Percentiles rank a stretch among this genome's conserved stretches.
Conservation (phyloP, 2,888 invertebrate genomes). For the Meloe dianella region DNA sequence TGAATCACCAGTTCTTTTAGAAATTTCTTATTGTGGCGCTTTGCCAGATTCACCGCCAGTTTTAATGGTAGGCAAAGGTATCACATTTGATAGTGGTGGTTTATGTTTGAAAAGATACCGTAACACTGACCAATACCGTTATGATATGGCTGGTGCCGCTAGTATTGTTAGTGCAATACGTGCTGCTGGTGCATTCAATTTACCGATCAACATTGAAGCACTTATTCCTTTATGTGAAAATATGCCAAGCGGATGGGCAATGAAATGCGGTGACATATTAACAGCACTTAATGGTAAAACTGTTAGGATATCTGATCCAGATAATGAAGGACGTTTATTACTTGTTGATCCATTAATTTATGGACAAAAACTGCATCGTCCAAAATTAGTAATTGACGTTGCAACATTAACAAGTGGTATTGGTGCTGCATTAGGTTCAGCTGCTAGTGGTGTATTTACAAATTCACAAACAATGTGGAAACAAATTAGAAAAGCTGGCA, state of each 20-base stretch:
- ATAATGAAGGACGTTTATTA: slow-evolving; percentile 62
- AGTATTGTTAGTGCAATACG: slow-evolving; percentile 63
- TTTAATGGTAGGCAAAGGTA: slow-evolving; percentile 71
- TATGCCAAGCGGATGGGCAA: slow-evolving; percentile 67
- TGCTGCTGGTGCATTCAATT: slow-evolving; percentile 61
- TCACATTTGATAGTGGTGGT: slow-evolving; percentile 66
- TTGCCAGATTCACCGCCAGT: slow-evolving; percentile 63
- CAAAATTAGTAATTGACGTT: slow-evolving; percentile 71
- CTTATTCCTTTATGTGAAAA: slow-evolving; percentile 60
- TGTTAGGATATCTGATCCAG: slow-evolving; percentile 68
- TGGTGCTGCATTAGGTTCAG: slow-evolving; percentile 62
- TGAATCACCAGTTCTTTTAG: slow-evolving; percentile 70
- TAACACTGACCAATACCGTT: slow-evolving; percentile 56
- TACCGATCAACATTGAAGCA: slow-evolving; percentile 64
- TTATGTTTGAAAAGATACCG: slow-evolving; percentile 57
- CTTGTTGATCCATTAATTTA: slow-evolving; percentile 55
- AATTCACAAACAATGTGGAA: slow-evolving; percentile 64
- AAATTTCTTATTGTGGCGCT: slow-evolving; percentile 66
- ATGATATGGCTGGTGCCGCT: slow-evolving; percentile 71
- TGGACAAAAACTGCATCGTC: slow-evolving; percentile 62
- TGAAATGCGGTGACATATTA: slow-evolving; percentile 62
- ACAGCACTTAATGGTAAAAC: slow-evolving; percentile 67
- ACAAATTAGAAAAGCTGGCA: slow-evolving; percentile 62
- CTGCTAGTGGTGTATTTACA: slow-evolving; percentile 64
- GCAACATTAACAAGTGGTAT: slow-evolving; percentile 72